Base-by-base conservation (phyloP, 2,113 vertebrate genomes). In the Mus pahari region DNA sequence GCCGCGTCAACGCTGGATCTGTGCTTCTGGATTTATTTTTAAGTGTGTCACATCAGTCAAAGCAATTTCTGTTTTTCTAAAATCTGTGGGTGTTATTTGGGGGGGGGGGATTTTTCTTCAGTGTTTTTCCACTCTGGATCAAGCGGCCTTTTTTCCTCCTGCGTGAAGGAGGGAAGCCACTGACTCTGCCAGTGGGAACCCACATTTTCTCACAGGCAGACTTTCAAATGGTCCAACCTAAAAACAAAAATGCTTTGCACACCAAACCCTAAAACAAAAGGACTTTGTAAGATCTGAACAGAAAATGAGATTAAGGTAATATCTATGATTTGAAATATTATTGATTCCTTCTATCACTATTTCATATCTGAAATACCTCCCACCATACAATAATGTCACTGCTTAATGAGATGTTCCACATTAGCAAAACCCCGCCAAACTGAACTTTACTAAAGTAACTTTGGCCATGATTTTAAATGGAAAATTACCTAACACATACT, bases 61-160 rank as follows among this genome's bases (percentile, higher is more conserved):
- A 98, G 97, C 70, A 96, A 97, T 96, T 97, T 97, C 97, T 98
- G 97, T 96, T 96, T 97, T 95, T 24, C 86, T 94, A 95, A 95
- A 94, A 97, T 90, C 81, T 94, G 71, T 70, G 89, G 78, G 87
- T 97, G 89, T 95, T 91, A 90, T 60, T 89, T 96, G 70, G 64
- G 87, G 66, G 64, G 87, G 66, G n/a, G 66, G 81, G 83, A 89
- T 89, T 94, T 93, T 92, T 93, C 95, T 78, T 84, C 17, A 0
- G 97, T 97, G 92, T 86, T 98, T 98, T 98, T 98, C 97, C 97
- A 98, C 82, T 74, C 73, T 90, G 95, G 81, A 96, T 89, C 95
- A 92, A 93, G 81, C n/a, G 45, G 28, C 53, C 88, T 26, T 89
- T 91, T 74, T 90, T 70, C 42, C 94, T 97, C 94, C 86, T 93